Evolutionary conservation across 2,113 vertebrate genomes (phyloP), one percentile per base, ranked within the genome.

Genomic region (Tyto alba): DNA sequence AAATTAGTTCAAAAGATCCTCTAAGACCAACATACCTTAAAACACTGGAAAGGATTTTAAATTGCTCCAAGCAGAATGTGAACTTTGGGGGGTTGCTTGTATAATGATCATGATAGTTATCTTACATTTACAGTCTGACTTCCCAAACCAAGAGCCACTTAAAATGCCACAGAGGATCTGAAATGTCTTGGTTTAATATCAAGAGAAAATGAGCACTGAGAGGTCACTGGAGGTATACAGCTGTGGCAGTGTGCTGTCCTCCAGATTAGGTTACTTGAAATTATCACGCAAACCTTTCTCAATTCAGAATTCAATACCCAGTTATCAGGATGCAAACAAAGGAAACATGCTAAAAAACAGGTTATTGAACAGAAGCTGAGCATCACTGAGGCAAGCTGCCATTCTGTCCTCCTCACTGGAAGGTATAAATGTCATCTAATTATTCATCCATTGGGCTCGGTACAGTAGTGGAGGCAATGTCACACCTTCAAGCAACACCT

Each of bases 101-200:
- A 56, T 83, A 93, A 93, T 0, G 12, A 89, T 73, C 43, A 43
- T 76, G 71, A 92, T 67, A 77, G 73, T 82, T 87, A 76, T 64
- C 79, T 90, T 93, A 75, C 64, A 89, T 92, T 95, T 95, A 68
- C 47, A 89, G 56, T 59, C 76, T 84, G 69, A 55, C 56, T 97
- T 94, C 36, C 56, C 45, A 91, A 92, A 86, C 52, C 69, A 85
- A 75, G 85, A 64, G 43, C 50, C 48, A 27, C 50, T 92, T 92
- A 71, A 95, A 97, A 96, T 96, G 92, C 66, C 96, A 96, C 13
- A 5, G 36, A 48, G 32, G 40, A 87, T 75, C 57, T 89, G 57
- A 93, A 93, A 89, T 85, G 64, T 79, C 77, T 95, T 72, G 12
- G 52, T 92, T 93, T 95, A 87, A 91, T 93, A 96, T 48, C 74